Evolutionary conservation across 2,888 invertebrate genomes (phyloP).

Genomic region (Scaptomyza caliginosa): DNA sequence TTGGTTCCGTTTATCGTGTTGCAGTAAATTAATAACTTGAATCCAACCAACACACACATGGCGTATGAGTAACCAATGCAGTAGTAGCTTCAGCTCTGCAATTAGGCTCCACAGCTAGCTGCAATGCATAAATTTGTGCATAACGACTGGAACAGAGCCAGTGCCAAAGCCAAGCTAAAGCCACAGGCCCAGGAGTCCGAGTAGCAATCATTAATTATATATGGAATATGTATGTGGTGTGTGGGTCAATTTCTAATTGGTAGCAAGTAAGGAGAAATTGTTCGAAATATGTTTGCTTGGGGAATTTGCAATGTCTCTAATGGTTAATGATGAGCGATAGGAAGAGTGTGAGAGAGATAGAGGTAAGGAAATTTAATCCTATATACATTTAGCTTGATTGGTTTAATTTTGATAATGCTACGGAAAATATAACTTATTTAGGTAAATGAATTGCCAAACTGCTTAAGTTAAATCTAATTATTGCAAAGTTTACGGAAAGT

Average conservation of each 20-base stretch:
- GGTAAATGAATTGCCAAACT: slow-evolving; percentile 1
- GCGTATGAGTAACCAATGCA: slow-evolving; percentile 43
- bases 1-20: not conserved
- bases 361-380: slow-evolving; percentile 4
- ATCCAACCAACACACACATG: not conserved
- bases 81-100: slow-evolving; percentile 13
- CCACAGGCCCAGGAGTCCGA: slow-evolving; percentile 24
- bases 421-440: slow-evolving; percentile 15
- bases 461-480: not conserved
- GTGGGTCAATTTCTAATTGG: slow-evolving; percentile 39
- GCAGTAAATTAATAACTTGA: slow-evolving; percentile 59
- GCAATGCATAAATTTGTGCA: slow-evolving; percentile 69
- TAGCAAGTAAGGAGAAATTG: slow-evolving; percentile 21
- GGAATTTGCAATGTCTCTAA: slow-evolving; percentile 15
- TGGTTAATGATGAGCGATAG: no score
- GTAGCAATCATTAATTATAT: slow-evolving; percentile 67
- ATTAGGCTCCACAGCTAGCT: slow-evolving; percentile 53
- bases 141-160: slow-evolving; percentile 1
- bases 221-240: slow-evolving; percentile 55
- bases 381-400: slow-evolving; percentile 41
- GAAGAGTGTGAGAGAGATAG: no score
- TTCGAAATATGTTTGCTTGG: slow-evolving; percentile 32
- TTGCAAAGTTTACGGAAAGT: no score
- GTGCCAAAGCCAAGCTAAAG: slow-evolving; percentile 14
- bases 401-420: slow-evolving; percentile 16